Evolutionary conservation across 1,140 invertebrate species (phyloP).

Genomic region (Liolophura sinensis): DNA sequence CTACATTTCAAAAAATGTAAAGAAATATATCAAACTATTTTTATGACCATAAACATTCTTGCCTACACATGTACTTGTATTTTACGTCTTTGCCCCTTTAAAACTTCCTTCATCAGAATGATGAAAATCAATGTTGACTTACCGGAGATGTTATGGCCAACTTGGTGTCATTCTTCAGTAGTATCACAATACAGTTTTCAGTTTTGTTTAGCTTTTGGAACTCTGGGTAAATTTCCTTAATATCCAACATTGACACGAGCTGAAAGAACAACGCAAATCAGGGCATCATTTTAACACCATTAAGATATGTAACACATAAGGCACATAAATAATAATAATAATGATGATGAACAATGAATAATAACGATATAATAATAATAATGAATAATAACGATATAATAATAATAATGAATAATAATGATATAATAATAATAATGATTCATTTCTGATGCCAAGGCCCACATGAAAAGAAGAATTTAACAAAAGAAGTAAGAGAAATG

Average conservation of each 20-base stretch:
- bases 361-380: neutral
- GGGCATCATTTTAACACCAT: neutral
- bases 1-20: no score
- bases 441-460: no score
- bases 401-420: no score
- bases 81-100: no score
- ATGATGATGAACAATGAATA: neutral
- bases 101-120: neutral
- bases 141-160: constrained; percentile 57
- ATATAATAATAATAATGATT: no score
- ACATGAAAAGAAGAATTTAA: no score
- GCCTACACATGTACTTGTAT: no score
- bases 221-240: constrained; percentile 55
- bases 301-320: neutral
- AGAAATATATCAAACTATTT: no score
- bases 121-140: constrained; percentile 25
- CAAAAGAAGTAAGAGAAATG: no score
- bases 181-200: constrained; percentile 58
- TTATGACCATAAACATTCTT: no score
- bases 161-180: constrained; percentile 56
- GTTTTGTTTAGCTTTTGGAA: constrained; percentile 60
- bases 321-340: no score
- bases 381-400: no score
- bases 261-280: constrained; percentile 28
- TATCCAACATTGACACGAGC: constrained; percentile 59